Conservation (phyloP, 2,797 vertebrate species). For the Acipenser ruthenus region DNA sequence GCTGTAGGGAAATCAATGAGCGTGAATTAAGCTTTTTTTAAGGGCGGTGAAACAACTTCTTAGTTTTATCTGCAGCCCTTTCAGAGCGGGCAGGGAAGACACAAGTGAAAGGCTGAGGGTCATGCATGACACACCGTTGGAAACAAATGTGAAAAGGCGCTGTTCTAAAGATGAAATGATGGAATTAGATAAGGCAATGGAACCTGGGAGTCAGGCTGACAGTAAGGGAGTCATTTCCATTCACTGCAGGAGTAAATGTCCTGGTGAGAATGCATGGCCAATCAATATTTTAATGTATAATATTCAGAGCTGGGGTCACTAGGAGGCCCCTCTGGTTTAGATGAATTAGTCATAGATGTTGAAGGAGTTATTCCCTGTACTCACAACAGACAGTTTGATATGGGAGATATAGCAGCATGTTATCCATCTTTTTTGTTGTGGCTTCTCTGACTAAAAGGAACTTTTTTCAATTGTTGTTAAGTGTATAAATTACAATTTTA, state of each 20-base stretch:
- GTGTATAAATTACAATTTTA: no score
- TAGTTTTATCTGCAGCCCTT: constrained; percentile 27
- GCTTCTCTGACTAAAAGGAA: no score
- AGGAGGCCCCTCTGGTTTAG: constrained; percentile 16
- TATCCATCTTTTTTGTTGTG: neutral
- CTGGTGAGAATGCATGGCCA: constrained; percentile 25
- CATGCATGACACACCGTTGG: constrained; percentile 50
- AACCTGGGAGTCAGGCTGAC: constrained; percentile 26
- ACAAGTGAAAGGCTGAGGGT: constrained; percentile 50
- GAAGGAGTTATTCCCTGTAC: constrained; percentile 17
- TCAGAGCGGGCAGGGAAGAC: constrained; percentile 24
- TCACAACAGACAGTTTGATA: constrained; percentile 4
- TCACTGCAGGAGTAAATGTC: constrained; percentile 28
- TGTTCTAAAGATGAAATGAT: constrained; percentile 51
- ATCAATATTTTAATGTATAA: constrained; percentile 25
- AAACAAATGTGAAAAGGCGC: constrained; percentile 44
- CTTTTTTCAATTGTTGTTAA: no score
- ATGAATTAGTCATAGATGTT: constrained; percentile 28
- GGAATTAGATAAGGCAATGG: constrained; percentile 58
- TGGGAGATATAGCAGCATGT: constrained; percentile 10
- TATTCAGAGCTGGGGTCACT: constrained; percentile 23
- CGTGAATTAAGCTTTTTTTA: constrained; percentile 27
- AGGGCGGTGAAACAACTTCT: constrained; percentile 32
- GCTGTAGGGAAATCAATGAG: constrained; percentile 4
- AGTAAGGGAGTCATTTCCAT: constrained; percentile 18